Conservation (phyloP, 1,140 invertebrate species). For the Potamilus streckersoni region DNA sequence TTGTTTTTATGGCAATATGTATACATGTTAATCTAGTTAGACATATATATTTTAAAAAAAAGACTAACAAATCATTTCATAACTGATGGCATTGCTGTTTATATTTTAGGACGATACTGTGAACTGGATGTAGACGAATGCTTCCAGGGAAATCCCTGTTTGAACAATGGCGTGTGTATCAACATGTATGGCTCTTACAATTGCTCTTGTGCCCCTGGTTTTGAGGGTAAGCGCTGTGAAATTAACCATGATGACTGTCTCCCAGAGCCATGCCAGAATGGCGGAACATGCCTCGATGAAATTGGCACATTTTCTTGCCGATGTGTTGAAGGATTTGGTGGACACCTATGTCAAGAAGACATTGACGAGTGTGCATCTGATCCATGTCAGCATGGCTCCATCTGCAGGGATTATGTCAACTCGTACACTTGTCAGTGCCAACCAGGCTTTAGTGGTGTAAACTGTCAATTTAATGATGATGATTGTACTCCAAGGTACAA, state of each 20-base stretch:
- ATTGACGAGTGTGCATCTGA: slow-evolving; percentile 38
- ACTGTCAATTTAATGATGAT: slow-evolving; percentile 79
- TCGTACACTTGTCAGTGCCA: slow-evolving; percentile 43
- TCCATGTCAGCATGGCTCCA: slow-evolving; percentile 47
- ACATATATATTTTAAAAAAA: too few species aligned
- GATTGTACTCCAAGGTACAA: slow-evolving; percentile 83
- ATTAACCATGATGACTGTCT: slow-evolving; percentile 42
- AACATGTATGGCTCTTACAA: slow-evolving; percentile 31
- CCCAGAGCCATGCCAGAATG: slow-evolving; percentile 46
- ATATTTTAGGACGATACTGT: slow-evolving; percentile 30
- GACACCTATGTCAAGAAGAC: slow-evolving; percentile 39
- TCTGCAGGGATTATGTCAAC: slow-evolving; percentile 60
- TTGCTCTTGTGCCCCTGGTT: slow-evolving; percentile 38
- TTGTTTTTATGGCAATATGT: too few species aligned
- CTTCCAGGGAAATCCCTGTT: slow-evolving; percentile 42
- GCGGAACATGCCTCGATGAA: slow-evolving; percentile 32
- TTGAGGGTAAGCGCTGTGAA: slow-evolving; percentile 40
- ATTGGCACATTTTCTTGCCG: slow-evolving; percentile 33
- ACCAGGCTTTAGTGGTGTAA: slow-evolving; percentile 36
- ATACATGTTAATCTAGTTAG: too few species aligned
- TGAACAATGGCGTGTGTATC: slow-evolving; percentile 40
- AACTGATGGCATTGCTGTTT: too few species aligned
- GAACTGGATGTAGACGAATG: slow-evolving; percentile 36
- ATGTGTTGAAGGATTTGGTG: slow-evolving; percentile 42
- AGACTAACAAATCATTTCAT: too few species aligned